Evolutionary conservation across 2,113 vertebrate genomes (phyloP), one percentile per base, ranked within the genome.

Genomic region (Ciconia maguari): DNA sequence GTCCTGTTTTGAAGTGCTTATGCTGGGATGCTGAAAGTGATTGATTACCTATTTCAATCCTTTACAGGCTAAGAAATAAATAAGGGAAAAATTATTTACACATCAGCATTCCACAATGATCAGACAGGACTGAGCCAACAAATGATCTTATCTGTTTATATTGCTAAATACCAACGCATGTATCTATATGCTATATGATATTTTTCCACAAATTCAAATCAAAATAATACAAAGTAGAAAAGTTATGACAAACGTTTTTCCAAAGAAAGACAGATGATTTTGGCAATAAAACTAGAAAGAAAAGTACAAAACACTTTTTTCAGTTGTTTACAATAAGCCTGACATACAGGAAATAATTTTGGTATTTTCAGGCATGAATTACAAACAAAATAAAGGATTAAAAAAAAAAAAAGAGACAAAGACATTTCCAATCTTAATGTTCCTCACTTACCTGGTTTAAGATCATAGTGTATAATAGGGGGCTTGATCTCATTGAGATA

Each of bases 401-500:
- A 34, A 16, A 54, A 77, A 16, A 54, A 77, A 78, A 57, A 57
- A 81, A 78, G 49, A 49, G 2, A 16, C 44, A 7, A 57, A 29
- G 30, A 62, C 17, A 93, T 61, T 95, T 89, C 68, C 58, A 77
- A 16, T 77, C 0, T 1, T 64, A 94, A 18, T 36, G 61, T 93
- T 97, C 55, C 70, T 82, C 58, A 94, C 83, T 98, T 98, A 99
- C 99, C 99, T 98, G 99, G 99, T 95, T 99, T 99, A 97, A 99
- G 99, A 98, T 99, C 99, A 94, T 99, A 99, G 98, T 99, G 99
- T 98, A 99, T 99, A 97, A 99, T 99, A 91, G 99, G 99, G 60
- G 99, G 99, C 97, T 99, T 99, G 98, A 99, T 99, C 97, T 99
- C 99, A 98, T 99, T 99, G 97, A 99, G 99, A 98, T 99, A 99